These are phyloP conservation scores for Galerucella nymphaeae DNA, from an alignment of 2,888 invertebrate species.

Conservation along the genomic window DNA sequence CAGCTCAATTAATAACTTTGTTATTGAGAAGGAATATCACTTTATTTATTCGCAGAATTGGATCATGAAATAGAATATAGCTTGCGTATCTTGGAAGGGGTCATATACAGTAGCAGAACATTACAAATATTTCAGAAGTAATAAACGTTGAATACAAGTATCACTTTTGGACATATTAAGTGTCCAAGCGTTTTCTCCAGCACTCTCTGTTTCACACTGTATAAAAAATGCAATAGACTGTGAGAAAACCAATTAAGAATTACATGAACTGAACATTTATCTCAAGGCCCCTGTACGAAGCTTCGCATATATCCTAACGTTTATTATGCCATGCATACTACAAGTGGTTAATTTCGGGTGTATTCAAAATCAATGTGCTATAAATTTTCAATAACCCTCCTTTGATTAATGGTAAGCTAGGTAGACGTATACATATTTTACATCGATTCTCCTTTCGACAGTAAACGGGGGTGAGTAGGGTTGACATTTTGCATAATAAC, in stretches of 20 bases:
- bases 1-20: neutral
- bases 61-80: neutral
- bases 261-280: neutral
- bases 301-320: neutral
- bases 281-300: neutral
- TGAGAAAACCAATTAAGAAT: neutral
- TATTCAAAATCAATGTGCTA: conserved; percentile 44
- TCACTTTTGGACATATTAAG: too few species aligned
- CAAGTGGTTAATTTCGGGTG: conserved; percentile 38
- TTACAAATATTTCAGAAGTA: too few species aligned
- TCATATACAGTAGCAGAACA: too few species aligned
- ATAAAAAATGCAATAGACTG: neutral
- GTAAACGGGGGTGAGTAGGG: conserved; percentile 31
- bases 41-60: neutral
- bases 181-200: neutral
- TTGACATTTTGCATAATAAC: conserved; percentile 16
- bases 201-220: neutral
- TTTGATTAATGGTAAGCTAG: conserved; percentile 41
- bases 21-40: neutral
- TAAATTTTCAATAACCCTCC: conserved; percentile 44
- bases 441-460: conserved; percentile 33
- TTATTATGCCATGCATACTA: conserved; percentile 32
- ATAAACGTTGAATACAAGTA: too few species aligned
- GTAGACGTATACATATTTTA: conserved; percentile 43
- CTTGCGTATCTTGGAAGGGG: too few species aligned